A percentile compares a stretch with the other conserved stretches of the same genome.
phyloP scores from a whole-genome alignment of 2,797 vertebrate genomes.

The Phoeniculus purpureus region DNA sequence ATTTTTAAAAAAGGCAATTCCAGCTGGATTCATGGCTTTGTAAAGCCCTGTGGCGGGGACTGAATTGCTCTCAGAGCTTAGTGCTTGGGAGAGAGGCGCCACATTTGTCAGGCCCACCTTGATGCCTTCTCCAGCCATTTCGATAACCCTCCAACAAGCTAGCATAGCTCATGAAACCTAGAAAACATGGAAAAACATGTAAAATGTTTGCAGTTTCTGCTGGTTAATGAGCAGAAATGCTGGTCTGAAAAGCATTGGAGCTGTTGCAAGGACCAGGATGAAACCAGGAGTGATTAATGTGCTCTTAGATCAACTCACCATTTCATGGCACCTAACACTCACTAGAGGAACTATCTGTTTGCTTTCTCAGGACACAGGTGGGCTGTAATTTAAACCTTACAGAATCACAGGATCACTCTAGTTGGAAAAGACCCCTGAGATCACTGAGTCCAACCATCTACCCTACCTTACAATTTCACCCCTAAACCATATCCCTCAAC shows the following conservation, averaged over 20 bases:
- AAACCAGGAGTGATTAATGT: neutral
- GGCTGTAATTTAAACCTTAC: neutral
- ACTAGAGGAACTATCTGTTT: neutral
- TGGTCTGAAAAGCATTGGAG: neutral
- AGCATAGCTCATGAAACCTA: neutral
- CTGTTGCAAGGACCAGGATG: neutral
- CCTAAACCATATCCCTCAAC: no score
- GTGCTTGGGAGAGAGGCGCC: neutral
- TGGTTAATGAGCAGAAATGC: neutral
- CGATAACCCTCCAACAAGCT: rapidly evolving
- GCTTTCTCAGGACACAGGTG: neutral
- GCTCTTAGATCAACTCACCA: rapidly evolving
- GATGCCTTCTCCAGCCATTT: rapidly evolving
- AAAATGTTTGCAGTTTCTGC: neutral
- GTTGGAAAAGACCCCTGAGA: no score
- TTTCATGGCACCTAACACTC: neutral
- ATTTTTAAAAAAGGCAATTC: neutral
- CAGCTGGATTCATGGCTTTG: neutral
- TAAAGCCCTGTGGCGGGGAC: neutral
- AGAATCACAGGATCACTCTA: no score
- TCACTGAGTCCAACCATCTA: no score
- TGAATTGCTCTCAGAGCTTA: neutral
- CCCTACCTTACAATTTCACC: no score
- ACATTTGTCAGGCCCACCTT: neutral
- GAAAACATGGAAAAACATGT: neutral